These are phyloP conservation scores for Steinernema carpocapsae DNA, from an alignment of 2,888 invertebrate species.

Conservation along the genomic window DNA sequence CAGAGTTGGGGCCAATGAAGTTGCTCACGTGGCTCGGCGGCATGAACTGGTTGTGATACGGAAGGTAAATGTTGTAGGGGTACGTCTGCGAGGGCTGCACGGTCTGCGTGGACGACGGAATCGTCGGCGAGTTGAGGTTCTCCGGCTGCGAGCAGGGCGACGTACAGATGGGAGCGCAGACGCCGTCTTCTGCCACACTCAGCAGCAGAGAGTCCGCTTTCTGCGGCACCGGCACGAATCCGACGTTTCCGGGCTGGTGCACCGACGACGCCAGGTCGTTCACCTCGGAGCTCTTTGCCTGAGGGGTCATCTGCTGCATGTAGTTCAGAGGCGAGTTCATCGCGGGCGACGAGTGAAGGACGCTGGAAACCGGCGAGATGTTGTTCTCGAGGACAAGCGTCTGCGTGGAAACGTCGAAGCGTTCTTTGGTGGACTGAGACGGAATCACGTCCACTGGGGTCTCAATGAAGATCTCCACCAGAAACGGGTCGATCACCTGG, in stretches of 20 bases:
- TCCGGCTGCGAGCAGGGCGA: slow-evolving; percentile 8
- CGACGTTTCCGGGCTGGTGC: neutral
- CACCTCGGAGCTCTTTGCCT: neutral
- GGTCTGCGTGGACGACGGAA: slow-evolving; percentile 11
- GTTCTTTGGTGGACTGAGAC: slow-evolving; percentile 36
- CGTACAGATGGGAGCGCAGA: slow-evolving; percentile 1
- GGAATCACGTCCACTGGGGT: slow-evolving; percentile 38
- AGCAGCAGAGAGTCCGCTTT: neutral
- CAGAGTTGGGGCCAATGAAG: slow-evolving; percentile 13
- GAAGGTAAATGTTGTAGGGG: slow-evolving; percentile 25
- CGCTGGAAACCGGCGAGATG: neutral
- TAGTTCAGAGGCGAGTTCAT: slow-evolving; percentile 29
- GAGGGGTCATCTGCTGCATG: slow-evolving; percentile 14
- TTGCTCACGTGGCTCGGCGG: slow-evolving; percentile 1
- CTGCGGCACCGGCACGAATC: slow-evolving; percentile 26
- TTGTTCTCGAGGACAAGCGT: slow-evolving; percentile 4
- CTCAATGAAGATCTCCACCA: slow-evolving; percentile 60
- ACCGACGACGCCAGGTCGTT: neutral
- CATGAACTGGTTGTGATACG: slow-evolving; percentile 16
- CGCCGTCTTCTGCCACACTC: neutral
- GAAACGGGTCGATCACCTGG: slow-evolving; percentile 57
- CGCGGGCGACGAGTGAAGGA: neutral
- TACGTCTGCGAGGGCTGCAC: slow-evolving; percentile 1
- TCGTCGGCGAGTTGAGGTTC: slow-evolving; percentile 2
- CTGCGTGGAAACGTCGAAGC: slow-evolving; percentile 43